A percentile compares a stretch with the other conserved stretches of the same genome.
phyloP scores from a whole-genome alignment of 1,140 invertebrate genomes.

The Bombus superbus region DNA sequence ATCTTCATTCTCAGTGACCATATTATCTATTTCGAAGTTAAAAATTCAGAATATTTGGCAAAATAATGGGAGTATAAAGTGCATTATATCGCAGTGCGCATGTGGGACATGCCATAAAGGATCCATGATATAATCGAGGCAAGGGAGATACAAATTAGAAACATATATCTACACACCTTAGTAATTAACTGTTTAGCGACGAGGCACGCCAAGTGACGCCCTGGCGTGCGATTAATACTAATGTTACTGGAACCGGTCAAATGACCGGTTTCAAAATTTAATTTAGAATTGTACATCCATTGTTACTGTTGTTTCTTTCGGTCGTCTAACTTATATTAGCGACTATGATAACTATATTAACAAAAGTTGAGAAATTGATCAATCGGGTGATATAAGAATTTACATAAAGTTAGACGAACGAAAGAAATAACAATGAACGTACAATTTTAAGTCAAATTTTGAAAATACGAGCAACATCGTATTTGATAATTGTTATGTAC shows the following conservation, averaged over 20 bases:
- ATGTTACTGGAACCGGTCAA: neutral
- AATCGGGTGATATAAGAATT: no score
- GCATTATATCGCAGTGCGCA: neutral
- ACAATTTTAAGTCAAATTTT: no score
- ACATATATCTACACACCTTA: neutral
- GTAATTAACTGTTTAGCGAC: neutral
- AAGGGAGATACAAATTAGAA: neutral
- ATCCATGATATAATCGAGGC: neutral
- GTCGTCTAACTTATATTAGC: no score
- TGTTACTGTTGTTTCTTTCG: no score
- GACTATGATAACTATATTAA: no score
- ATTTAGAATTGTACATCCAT: no score
- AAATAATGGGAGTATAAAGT: neutral
- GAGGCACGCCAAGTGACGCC: no score
- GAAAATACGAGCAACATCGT: no score
- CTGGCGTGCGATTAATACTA: neutral
- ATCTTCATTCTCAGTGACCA: neutral
- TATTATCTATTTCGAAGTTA: neutral
- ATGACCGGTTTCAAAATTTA: neutral
- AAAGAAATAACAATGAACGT: no score
- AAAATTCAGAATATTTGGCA: neutral
- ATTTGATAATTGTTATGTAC: no score
- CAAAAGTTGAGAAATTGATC: no score
- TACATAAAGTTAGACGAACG: no score
- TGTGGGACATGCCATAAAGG: neutral